These are phyloP conservation scores for Rhyacophila brunnea DNA, from an alignment of 1,140 invertebrate species.

Conservation along the genomic window DNA sequence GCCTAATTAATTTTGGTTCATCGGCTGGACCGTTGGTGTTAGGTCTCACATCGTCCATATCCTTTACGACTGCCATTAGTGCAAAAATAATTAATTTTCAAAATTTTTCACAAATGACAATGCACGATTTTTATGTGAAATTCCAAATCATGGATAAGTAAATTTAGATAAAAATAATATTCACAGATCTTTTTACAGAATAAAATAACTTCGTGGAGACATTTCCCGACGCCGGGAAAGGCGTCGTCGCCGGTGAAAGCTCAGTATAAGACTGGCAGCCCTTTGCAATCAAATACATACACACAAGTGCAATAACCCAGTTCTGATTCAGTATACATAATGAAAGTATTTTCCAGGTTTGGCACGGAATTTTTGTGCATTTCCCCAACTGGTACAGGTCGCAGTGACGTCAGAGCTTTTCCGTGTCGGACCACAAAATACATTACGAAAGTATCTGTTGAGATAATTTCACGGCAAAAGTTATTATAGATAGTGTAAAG, in stretches of 20 bases:
- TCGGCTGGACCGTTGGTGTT: constrained; percentile 49
- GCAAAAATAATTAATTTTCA: too few relatives aligned
- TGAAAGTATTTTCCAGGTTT: constrained; percentile 44
- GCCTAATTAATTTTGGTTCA: constrained; percentile 44
- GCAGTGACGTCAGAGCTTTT: constrained; percentile 45
- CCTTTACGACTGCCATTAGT: constrained; percentile 49
- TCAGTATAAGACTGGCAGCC: constrained; percentile 40
- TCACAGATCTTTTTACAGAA: too few relatives aligned
- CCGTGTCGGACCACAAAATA: too few relatives aligned
- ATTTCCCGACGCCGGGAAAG: constrained; percentile 11
- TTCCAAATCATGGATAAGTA: too few relatives aligned
- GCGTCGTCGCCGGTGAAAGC: constrained; percentile 36
- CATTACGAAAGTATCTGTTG: too few relatives aligned
- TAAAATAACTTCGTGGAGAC: too few relatives aligned
- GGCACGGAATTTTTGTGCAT: constrained; percentile 42
- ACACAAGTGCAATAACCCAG: constrained; percentile 53
- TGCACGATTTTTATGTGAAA: too few relatives aligned
- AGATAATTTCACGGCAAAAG: too few relatives aligned
- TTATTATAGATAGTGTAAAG: too few relatives aligned
- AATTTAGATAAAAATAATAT: too few relatives aligned
- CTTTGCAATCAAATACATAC: constrained; percentile 40
- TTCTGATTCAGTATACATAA: constrained; percentile 54
- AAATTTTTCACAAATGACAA: too few relatives aligned
- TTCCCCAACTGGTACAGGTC: constrained; percentile 48
- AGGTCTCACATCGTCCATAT: constrained; percentile 47